Conservation (phyloP, 53 echinoderm and acorn worm species). For the Paracentrotus lividus region DNA sequence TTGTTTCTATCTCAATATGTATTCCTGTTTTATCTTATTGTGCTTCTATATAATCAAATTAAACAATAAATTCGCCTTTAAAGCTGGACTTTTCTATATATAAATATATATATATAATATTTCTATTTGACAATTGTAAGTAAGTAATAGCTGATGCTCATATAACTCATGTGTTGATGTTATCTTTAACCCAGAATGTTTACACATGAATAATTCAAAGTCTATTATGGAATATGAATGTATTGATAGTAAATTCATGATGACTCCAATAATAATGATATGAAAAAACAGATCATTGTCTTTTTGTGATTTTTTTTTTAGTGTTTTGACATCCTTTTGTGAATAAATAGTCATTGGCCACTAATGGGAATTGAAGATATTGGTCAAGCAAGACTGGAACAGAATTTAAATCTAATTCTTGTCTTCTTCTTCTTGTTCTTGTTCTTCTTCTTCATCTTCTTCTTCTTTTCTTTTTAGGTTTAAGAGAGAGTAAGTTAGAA, state of each 20-base stretch:
- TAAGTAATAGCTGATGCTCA: slow-evolving; percentile 37
- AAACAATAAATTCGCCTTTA: slow-evolving; percentile 21
- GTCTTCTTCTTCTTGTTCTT: too few species aligned
- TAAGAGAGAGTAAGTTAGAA: background rate
- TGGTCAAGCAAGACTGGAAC: too few species aligned
- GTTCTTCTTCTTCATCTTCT: too few species aligned
- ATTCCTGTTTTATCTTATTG: background rate
- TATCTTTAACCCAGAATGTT: slow-evolving; percentile 39
- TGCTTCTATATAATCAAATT: slow-evolving; percentile 3
- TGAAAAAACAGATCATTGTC: background rate
- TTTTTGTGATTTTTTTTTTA: background rate
- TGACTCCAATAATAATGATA: slow-evolving; percentile 36
- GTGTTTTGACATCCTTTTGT: too few species aligned
- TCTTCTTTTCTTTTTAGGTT: too few species aligned
- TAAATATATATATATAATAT: background rate
- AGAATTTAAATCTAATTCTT: too few species aligned
- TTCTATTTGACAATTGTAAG: background rate
- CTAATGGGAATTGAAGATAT: too few species aligned
- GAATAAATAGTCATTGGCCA: too few species aligned
- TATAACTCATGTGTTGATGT: slow-evolving; percentile 13
- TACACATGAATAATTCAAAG: background rate
- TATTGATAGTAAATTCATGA: slow-evolving; percentile 32
- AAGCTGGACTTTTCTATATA: slow-evolving; percentile 69
- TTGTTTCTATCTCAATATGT: background rate
- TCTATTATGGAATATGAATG: slow-evolving; percentile 18